These are phyloP conservation scores for Catalaphyllia jardinei DNA, from an alignment of 64 coral and sea anemone species.

Conservation along the genomic window DNA sequence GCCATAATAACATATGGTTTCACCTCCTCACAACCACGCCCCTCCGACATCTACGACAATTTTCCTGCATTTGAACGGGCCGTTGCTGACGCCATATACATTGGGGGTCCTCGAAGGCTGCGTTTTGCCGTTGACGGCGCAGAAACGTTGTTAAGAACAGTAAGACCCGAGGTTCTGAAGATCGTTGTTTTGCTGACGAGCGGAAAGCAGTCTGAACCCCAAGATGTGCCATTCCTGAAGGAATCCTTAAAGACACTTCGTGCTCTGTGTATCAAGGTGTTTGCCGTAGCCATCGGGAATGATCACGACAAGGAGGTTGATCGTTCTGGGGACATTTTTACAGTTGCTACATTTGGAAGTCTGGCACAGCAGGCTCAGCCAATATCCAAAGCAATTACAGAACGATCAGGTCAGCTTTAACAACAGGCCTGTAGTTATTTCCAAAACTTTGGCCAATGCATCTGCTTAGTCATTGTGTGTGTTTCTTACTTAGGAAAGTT, in stretches of 20 bases:
- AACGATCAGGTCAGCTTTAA: slow-evolving; percentile 15
- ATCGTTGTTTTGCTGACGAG: slow-evolving; percentile 25
- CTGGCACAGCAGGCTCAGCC: slow-evolving; percentile 15
- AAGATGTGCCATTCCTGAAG: not conserved
- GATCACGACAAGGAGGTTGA: not conserved
- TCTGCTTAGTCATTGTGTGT: no score
- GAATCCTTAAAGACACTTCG: slow-evolving; percentile 40
- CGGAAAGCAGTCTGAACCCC: not conserved
- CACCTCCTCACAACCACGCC: not conserved
- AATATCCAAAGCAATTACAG: slow-evolving; percentile 42
- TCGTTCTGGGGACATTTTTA: slow-evolving; percentile 35
- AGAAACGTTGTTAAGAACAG: not conserved
- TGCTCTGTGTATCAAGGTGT: not conserved
- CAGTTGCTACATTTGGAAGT: slow-evolving; percentile 26
- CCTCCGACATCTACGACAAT: not conserved
- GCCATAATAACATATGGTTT: slow-evolving; percentile 50
- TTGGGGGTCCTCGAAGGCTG: slow-evolving; percentile 39
- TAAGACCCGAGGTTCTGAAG: not conserved
- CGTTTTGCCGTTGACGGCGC: slow-evolving; percentile 21
- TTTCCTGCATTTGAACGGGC: slow-evolving; percentile 11
- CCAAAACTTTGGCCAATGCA: no score
- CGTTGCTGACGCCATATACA: slow-evolving; percentile 27
- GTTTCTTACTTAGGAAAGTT: no score
- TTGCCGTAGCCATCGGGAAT: slow-evolving; percentile 42
- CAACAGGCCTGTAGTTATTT: no score